phyloP scores from a whole-genome alignment of 2,797 vertebrate genomes.

The Cryptoblepharus egeriae region DNA sequence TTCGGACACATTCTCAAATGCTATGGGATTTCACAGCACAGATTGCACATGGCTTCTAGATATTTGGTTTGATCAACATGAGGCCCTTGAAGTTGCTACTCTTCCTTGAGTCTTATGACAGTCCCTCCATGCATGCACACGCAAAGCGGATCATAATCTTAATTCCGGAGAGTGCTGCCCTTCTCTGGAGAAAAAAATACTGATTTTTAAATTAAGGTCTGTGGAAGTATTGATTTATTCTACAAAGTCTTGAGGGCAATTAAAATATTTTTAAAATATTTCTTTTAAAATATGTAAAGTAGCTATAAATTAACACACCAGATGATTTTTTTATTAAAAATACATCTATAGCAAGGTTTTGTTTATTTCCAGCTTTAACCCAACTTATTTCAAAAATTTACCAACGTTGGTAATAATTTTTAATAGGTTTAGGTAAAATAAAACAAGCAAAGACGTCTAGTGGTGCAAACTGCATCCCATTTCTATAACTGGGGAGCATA shows the following conservation, averaged over 20 bases:
- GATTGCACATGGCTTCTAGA: too few species aligned
- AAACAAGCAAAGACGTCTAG: neutral
- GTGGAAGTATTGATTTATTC: neutral
- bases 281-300: slow-evolving; percentile 19
- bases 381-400: neutral
- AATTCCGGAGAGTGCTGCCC: too few species aligned
- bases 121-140: too few species aligned
- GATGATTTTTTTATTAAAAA: slow-evolving; percentile 8
- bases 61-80: too few species aligned
- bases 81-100: too few species aligned
- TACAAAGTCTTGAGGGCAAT: neutral
- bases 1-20: too few species aligned
- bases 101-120: too few species aligned
- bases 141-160: too few species aligned
- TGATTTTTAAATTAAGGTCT: neutral
- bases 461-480: neutral
- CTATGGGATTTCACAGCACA: too few species aligned
- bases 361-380: neutral
- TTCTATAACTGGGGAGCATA: neutral
- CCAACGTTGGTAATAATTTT: neutral
- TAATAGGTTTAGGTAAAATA: neutral
- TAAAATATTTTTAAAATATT: too few species aligned
- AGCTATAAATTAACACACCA: slow-evolving; percentile 27
- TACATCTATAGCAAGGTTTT: neutral
- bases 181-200: neutral